Base-by-base conservation (phyloP, 2,797 vertebrate species). In the Clarias pachynema region DNA sequence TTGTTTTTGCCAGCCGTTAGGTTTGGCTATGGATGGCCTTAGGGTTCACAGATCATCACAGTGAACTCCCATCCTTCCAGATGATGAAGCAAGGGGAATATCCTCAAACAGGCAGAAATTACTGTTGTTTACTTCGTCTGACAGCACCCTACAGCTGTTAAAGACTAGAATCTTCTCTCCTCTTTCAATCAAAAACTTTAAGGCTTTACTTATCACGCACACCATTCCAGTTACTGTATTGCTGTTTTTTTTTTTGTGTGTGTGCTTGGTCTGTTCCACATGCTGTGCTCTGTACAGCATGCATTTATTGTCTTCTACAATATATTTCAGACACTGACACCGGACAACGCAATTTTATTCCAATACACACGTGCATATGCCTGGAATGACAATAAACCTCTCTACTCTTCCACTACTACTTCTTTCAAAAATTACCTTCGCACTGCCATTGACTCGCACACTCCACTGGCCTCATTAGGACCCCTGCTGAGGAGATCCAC, bases 401-500 rank as follows among this genome's bases (percentile, higher is more conserved):
- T 63, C 60, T 63, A 10, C 8, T 44, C 9, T 10, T 44, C 77
- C 18, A 4, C 34, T 20, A 14, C 24, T 63, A 26, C 22, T 62
- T 18, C 14, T 65, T 78, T 79, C 5, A 65, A 26, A 20, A 5
- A 79, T 65, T 2, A 62, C 18, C 59, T 63, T 16, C 60, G 29
- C n/a, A n/a, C n/a, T n/a, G 78, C 16, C 24, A 57, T 57, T 12
- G 63, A 57, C 60, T 70, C 59, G 40, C 15, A 44, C 22, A 56
- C 29, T 78, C 37, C 31, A 37, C 29, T 78, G 74, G 74, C 56
- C 29, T 78, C 56, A 79, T n/a, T n/a, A 16, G 9, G 44, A 85
- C 68, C 75, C 82, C 63, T 82, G 57, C 56, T 83, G 26, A 34
- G 74, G 79, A 37, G 78, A 73, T 68, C 73, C 74, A 84, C 68